Evolutionary conservation across 2,888 invertebrate species (phyloP), one percentile per base, ranked within the genome.

Genomic region (Cerceris rybyensis): DNA sequence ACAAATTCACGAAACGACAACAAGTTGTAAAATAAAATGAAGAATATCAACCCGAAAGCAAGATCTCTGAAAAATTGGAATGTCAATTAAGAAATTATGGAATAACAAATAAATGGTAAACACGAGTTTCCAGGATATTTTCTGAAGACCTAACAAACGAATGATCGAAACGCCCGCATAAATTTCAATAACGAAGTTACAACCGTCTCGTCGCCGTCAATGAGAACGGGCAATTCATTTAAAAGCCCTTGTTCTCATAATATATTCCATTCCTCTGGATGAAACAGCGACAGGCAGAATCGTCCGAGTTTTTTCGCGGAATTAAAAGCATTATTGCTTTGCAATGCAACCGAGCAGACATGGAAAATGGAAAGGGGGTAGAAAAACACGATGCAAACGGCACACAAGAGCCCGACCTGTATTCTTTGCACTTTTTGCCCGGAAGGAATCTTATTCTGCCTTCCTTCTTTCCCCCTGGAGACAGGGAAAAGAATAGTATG

Each of bases 121-220:
- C 4, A 28, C 28, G 28, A 28, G 28, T 28, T 28, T 28, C 28
- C 28, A 28, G 2, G 28, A 28, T 4, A 28, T 28, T 80, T 66
- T 66, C 68, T 28, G 59, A 67, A 67, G 54, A 42, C 57, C 55
- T 55, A 76, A 52, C 60, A 28, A 14, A 17, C 50, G 46, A 64
- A 72, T 64, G 28, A 52, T 9, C 52, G 58, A 39, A 16, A 2
- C 54, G 28, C 42, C 59, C 50, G 60, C 61, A 70, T 70, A 77
- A 74, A 74, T 59, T 70, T 42, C 58, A 80, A 81, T 68, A 63
- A 7, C 64, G 6, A 70, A 70, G 68, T 81, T 59, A 71, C 74
- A 60, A 49, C 28, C 52, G 16, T 11, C n/a, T 7, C 13, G 42
- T 49, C 41, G 43, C 41, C 52, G 16, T 8, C 55, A 17, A 54